Percentiles rank a stretch among this genome's conserved stretches.
Conservation (phyloP, 2,113 vertebrate genomes). For the Hymenochirus boettgeri region DNA sequence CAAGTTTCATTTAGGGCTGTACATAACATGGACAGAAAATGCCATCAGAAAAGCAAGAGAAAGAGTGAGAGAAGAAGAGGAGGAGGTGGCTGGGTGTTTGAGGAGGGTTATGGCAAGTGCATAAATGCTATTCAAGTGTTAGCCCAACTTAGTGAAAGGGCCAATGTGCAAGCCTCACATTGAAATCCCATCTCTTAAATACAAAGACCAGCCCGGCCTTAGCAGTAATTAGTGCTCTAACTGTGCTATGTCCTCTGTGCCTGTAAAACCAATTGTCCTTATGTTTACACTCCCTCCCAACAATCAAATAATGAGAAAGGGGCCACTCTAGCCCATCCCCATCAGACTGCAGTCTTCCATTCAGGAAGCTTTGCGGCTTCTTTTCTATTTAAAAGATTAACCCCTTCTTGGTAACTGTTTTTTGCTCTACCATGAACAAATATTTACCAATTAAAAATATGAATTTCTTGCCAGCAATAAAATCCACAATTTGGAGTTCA, state of each 20-base stretch:
- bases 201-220: constrained; percentile 61
- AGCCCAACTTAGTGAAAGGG: constrained; percentile 59
- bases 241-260: constrained; percentile 58
- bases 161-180: constrained; percentile 57
- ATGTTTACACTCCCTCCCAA: constrained; percentile 49
- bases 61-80: constrained; percentile 42
- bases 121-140: constrained; percentile 59
- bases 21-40: constrained; percentile 81
- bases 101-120: constrained; percentile 28
- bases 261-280: constrained; percentile 60
- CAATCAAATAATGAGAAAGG: constrained; percentile 23
- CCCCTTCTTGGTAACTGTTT: too few species aligned
- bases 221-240: constrained; percentile 72
- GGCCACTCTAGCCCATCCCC: constrained; percentile 28
- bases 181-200: constrained; percentile 51
- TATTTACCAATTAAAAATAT: too few species aligned
- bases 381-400: too few species aligned
- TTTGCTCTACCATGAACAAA: too few species aligned
- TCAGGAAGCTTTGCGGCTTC: too few species aligned
- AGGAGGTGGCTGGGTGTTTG: constrained; percentile 29
- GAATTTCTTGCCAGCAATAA: too few species aligned
- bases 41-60: constrained; percentile 79
- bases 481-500: too few species aligned
- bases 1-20: constrained; percentile 89
- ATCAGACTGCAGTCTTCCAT: constrained; percentile 29